Evolutionary conservation across 2,113 vertebrate species (phyloP).

Genomic region (Platysteira castanea): DNA sequence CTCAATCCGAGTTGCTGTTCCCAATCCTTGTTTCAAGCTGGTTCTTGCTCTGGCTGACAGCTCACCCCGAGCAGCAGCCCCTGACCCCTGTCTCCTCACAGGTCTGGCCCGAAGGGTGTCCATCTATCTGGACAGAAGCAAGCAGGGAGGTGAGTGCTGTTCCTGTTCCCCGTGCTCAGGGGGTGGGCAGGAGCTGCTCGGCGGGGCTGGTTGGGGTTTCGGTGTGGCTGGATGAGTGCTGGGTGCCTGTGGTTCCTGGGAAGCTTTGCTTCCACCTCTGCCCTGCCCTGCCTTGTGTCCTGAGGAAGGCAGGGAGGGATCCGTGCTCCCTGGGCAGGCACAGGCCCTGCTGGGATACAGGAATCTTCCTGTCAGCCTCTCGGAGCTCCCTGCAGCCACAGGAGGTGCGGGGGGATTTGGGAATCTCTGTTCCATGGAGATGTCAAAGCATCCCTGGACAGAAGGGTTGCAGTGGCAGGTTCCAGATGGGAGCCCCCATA

Average conservation of each 20-base stretch:
- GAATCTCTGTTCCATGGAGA: neutral
- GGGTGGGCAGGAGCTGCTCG: neutral
- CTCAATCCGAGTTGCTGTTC: neutral
- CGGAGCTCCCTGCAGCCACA: neutral
- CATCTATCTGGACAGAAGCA: slow-evolving; percentile 90
- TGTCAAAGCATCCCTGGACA: neutral
- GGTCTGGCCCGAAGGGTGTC: slow-evolving; percentile 90
- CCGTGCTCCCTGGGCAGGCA: neutral
- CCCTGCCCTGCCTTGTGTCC: neutral
- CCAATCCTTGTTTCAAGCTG: neutral
- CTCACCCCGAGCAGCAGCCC: slow-evolving; percentile 29
- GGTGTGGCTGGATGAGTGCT: neutral
- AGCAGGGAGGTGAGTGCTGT: slow-evolving; percentile 89
- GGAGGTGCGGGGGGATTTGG: neutral
- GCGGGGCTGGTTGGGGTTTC: neutral
- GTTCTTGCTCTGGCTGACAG: slow-evolving; percentile 38
- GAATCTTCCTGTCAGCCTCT: rapidly evolving
- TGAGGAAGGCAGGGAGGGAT: neutral
- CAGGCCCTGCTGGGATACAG: neutral
- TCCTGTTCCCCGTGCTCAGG: neutral
- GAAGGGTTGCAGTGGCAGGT: neutral
- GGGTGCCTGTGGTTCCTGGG: neutral
- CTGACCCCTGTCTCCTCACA: slow-evolving; percentile 70
- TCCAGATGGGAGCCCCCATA: rapidly evolving
- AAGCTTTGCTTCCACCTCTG: neutral